Conservation (phyloP, 2,888 invertebrate genomes). For the Callyntrura guangdongensis region DNA sequence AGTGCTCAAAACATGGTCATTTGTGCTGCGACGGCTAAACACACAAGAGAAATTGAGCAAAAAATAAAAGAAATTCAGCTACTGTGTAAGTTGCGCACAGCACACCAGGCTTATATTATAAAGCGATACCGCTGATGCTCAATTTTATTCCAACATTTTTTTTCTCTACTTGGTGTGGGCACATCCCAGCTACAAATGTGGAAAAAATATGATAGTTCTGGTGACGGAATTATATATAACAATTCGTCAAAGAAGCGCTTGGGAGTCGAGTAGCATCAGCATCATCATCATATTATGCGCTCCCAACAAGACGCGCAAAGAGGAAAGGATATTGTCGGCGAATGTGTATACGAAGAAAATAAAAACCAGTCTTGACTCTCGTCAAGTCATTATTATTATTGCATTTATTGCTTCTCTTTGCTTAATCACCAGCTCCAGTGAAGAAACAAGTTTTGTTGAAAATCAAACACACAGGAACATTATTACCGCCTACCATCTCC, state of each 20-base stretch:
- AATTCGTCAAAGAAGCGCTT: conserved; percentile 27
- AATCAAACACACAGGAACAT: conserved; percentile 80
- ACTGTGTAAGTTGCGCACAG: conserved; percentile 28
- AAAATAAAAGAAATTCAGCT: conserved; percentile 46
- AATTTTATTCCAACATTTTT: conserved; percentile 18
- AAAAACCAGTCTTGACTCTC: conserved; percentile 80
- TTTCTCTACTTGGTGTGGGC: not conserved
- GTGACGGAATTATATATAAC: conserved; percentile 63
- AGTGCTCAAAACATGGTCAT: conserved; percentile 55
- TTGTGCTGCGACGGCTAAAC: conserved; percentile 36
- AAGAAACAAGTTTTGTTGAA: conserved; percentile 79
- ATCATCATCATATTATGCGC: not conserved
- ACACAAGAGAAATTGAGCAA: conserved; percentile 28
- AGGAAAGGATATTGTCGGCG: conserved; percentile 60
- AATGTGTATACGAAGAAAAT: conserved; percentile 55
- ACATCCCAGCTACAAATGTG: not conserved
- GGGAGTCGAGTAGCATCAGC: not conserved
- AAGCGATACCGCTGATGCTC: not conserved
- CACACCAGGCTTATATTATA: not conserved
- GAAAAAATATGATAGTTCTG: conserved; percentile 33
- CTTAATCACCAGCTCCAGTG: conserved; percentile 75
- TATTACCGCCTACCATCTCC: conserved; percentile 80
- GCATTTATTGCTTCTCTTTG: conserved; percentile 77
- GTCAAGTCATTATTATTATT: conserved; percentile 80
- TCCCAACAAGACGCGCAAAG: not conserved